Percentiles rank a stretch among this genome's conserved stretches.
Conservation (phyloP, 2,797 vertebrate species). For the Tapera naevia region DNA sequence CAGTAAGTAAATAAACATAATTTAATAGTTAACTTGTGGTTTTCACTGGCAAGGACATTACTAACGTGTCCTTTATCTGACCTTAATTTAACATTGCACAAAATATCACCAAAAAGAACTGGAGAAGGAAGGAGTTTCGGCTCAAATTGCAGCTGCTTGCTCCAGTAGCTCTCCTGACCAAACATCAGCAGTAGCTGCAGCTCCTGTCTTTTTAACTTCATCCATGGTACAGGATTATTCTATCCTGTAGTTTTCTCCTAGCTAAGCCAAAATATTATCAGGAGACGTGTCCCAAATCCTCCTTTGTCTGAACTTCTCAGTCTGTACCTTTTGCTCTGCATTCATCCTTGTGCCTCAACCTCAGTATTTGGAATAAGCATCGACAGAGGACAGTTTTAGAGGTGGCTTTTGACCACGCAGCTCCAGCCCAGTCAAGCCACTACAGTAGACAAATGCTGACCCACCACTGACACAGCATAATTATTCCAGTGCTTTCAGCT, state of each 20-base stretch:
- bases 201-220: neutral
- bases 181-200: neutral
- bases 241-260: neutral
- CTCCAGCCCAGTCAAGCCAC: neutral
- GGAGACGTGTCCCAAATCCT: neutral
- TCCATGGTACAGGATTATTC: neutral
- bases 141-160: constrained; percentile 10
- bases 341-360: neutral
- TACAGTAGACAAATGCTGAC: neutral
- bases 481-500: neutral
- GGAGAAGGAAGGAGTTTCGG: neutral
- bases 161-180: neutral
- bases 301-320: neutral
- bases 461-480: neutral
- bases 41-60: constrained; percentile 17
- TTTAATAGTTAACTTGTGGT: neutral
- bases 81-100: constrained; percentile 31
- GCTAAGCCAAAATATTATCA: neutral
- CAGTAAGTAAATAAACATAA: constrained; percentile 31
- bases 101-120: neutral
- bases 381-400: neutral
- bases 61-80: constrained; percentile 45
- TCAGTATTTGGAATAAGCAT: neutral
- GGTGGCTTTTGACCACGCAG: neutral
- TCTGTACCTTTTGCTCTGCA: neutral